Evolutionary conservation across 2,113 vertebrate genomes (phyloP).

Genomic region (Poeciliopsis prolifica): DNA sequence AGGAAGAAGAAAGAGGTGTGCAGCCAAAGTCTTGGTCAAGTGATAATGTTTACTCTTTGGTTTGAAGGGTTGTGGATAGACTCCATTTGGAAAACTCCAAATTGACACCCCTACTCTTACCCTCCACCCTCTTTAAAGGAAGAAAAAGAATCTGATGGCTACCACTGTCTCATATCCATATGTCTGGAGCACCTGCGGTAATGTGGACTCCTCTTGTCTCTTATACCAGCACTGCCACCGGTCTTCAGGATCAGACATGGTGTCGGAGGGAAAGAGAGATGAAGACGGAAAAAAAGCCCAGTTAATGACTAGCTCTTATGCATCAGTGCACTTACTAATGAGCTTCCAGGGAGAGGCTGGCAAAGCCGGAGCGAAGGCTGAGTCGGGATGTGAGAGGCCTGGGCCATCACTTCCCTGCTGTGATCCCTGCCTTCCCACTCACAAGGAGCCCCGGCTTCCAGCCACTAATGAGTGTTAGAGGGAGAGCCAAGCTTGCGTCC

Average conservation of each 20-base stretch:
- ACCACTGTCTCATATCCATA: conserved; percentile 67
- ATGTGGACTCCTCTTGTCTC: conserved; percentile 69
- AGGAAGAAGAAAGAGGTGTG: conserved; percentile 69
- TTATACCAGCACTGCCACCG: conserved; percentile 82
- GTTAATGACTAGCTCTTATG: conserved; percentile 99
- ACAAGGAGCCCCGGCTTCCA: conserved; percentile 89
- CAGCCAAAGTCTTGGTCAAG: conserved; percentile 80
- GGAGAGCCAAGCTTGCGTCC: conserved; percentile 89
- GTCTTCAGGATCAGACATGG: conserved; percentile 96
- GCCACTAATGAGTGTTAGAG: conserved; percentile 97
- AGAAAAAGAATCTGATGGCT: conserved; percentile 43
- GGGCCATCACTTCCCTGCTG: conserved; percentile 98
- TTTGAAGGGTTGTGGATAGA: conserved; percentile 75
- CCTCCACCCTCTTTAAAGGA: conserved; percentile 15
- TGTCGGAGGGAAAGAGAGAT: conserved; percentile 82
- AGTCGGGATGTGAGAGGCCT: conserved; percentile 95
- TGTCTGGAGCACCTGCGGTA: conserved; percentile 61
- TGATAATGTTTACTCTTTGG: conserved; percentile 80
- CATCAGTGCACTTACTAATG: conserved; percentile 99
- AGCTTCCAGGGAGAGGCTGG: conserved; percentile 99
- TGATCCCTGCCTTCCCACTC: conserved; percentile 98
- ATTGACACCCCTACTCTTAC: conserved; percentile 56
- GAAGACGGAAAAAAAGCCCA: conserved; percentile 85
- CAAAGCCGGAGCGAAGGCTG: conserved; percentile 93
- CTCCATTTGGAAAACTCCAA: conserved; percentile 76